Base-by-base conservation (phyloP, 2,113 vertebrate species). In the Zapornia atra region DNA sequence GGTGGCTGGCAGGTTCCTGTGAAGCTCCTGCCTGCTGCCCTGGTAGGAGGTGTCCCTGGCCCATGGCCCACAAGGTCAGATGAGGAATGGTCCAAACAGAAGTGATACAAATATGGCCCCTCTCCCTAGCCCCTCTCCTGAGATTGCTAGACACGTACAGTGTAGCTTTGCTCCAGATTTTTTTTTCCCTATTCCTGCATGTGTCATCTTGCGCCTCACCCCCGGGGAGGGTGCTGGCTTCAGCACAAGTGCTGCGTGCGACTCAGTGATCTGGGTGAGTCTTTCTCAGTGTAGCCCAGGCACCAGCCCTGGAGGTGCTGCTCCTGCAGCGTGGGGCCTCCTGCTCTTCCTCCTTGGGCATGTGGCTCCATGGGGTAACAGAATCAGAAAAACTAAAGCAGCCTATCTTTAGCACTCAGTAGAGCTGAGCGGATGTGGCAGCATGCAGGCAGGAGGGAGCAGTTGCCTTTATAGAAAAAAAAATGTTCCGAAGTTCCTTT, bases 91-190 rank as follows among this genome's bases (percentile, higher is more conserved):
- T 85, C 56, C 63, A 31, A 21, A 17, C 10, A 9, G 15, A 57
- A 54, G 36, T 4, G 61, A 26, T 1, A 4, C 16, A 2, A n/a
- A 72, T 40, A 21, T 72, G 12, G 17, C 46, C 12, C 7, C 24
- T 31, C 10, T 50, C 34, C n/a, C 26, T 9, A 6, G 7, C 10
- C 16, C 11, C 69, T 77, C 13, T 91, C 31, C 21, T 0, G 0
- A 53, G 33, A 17, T 44, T 82, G 29, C n/a, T 46, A 44, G 46
- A 25, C 3, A 29, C 64, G 85, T 9, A 42, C 8, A 57, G 24
- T 0, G 6, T 15, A 77, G 17, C 5, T 84, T 85, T 38, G 44
- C 13, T 46, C 18, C 18, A 82, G 51, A 82, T 5, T 38, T 13
- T 9, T 42, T 25, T 50, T 28, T 63, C 40, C n/a, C 40, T 57